These are phyloP conservation scores for Nerophis lumbriciformis DNA, from an alignment of 2,113 vertebrate genomes.

Conservation along the genomic window DNA sequence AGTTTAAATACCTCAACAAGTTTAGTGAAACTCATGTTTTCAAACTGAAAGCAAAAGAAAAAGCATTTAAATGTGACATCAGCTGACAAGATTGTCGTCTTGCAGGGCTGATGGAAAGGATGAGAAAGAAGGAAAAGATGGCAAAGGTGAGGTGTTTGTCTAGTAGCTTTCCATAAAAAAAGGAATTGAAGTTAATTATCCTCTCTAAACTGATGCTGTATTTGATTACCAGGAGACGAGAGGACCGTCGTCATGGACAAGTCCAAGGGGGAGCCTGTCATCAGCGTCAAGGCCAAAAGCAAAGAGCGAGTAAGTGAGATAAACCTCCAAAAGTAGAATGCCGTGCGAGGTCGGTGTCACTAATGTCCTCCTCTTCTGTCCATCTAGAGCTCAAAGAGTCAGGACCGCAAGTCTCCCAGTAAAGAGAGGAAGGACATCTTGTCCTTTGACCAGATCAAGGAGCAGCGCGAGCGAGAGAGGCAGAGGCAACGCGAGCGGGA, in stretches of 20 bases:
- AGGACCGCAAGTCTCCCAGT: conserved; percentile 83
- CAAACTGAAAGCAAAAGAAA: background rate
- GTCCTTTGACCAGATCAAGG: conserved; percentile 97
- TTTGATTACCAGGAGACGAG: conserved; percentile 68
- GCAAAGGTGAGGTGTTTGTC: conserved; percentile 63
- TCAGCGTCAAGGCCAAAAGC: conserved; percentile 89
- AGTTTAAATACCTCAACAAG: too few species aligned
- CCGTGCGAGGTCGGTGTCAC: background rate
- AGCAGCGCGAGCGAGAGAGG: conserved; percentile 87
- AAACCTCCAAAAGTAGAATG: background rate
- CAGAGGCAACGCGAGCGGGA: conserved; percentile 91
- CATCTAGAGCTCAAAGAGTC: conserved; percentile 85
- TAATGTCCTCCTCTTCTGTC: background rate
- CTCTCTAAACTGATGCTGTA: too few species aligned
- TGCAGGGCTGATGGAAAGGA: conserved; percentile 76
- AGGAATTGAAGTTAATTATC: background rate
- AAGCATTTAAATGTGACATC: background rate
- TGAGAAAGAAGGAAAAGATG: conserved; percentile 81
- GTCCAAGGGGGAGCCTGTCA: conserved; percentile 94
- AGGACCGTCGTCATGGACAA: conserved; percentile 96
- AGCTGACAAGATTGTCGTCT: background rate
- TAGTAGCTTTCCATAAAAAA: background rate
- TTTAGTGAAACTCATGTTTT: too few species aligned
- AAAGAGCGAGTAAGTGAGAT: conserved; percentile 67
- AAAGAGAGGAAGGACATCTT: conserved; percentile 91